phyloP scores from a whole-genome alignment of 2,797 vertebrate genomes.

The Muscicapa striata region DNA sequence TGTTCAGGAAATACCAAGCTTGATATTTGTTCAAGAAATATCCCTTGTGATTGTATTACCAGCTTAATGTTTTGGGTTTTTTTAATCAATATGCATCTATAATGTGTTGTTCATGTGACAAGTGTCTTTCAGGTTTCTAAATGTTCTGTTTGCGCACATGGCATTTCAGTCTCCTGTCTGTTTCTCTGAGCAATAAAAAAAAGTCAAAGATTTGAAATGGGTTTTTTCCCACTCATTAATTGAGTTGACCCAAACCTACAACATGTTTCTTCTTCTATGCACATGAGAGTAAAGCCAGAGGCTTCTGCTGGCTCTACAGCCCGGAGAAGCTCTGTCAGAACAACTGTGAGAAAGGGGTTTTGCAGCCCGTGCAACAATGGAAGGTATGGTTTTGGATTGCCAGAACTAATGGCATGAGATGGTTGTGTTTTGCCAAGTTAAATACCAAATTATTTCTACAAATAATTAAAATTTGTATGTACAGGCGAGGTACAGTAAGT shows the following conservation, averaged over 20 bases:
- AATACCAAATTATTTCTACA: background rate
- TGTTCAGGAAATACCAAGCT: background rate
- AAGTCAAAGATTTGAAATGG: background rate
- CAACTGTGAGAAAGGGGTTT: background rate
- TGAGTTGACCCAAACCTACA: background rate
- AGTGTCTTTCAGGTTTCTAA: background rate
- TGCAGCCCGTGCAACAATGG: fast-evolving
- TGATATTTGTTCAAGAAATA: background rate
- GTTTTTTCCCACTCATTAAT: background rate
- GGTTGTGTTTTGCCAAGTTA: background rate
- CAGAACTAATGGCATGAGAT: background rate
- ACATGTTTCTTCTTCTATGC: background rate
- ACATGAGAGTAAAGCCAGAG: background rate
- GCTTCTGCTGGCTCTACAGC: background rate
- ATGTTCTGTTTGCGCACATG: background rate
- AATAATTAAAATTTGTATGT: background rate
- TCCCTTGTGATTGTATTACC: background rate
- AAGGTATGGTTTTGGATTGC: background rate
- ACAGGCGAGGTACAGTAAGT: background rate
- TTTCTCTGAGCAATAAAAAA: constrained; percentile 1
- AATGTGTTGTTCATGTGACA: background rate
- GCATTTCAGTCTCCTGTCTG: background rate
- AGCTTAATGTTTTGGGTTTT: background rate
- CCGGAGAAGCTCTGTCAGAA: background rate
- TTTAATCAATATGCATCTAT: background rate